Base-by-base conservation (phyloP, 2,797 vertebrate genomes). In the Mionectes olivaceus region DNA sequence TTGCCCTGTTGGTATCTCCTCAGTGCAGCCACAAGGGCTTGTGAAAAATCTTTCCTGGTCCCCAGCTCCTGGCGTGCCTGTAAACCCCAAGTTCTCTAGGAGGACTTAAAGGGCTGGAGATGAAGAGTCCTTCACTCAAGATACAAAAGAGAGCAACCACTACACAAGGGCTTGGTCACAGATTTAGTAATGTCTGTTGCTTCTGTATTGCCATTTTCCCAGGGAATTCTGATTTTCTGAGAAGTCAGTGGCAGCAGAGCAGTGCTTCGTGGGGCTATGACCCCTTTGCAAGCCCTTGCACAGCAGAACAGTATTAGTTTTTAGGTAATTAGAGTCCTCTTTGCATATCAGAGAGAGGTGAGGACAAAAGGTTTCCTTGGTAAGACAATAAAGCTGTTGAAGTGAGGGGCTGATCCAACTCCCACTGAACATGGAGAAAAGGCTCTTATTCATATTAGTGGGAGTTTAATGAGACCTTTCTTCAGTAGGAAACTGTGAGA, bases 401-500 rank as follows among this genome's bases (percentile, higher is more conserved):
- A 96, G 73, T 86, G 81, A 81, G 76, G 85, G 69, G 67, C 89
- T 87, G 85, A 74, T 96, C 89, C 87, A 86, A 2, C 79, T 93
- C 69, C 73, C 65, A 56, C 61, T 91, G 91, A 83, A 94, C 69
- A 7, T 27, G 64, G 91, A 84, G 93, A 88, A 94, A 91, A 94
- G 70, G 80, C 85, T 91, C 70, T 91, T 91, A 68, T 74, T 95
- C 59, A 5, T 82, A 30, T 79, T 82, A 87, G 91, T 70, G 71
- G 89, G 87, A 96, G 74, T 94, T 91, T 90, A 94, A 63, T 89
- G 85, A 91, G 91, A 84, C 33, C 44, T 90, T 91, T 84, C 80
- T 90, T 95, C 50, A 55, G 71, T 59, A 91, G 89, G 89, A 97
- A 95, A 93, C 93, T 95, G 83, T 93, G 92, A 95, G 94, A 95